Evolutionary conservation across 2,797 vertebrate genomes (phyloP), one percentile per base, ranked within the genome.

Genomic region (Semaprochilodus insignis): DNA sequence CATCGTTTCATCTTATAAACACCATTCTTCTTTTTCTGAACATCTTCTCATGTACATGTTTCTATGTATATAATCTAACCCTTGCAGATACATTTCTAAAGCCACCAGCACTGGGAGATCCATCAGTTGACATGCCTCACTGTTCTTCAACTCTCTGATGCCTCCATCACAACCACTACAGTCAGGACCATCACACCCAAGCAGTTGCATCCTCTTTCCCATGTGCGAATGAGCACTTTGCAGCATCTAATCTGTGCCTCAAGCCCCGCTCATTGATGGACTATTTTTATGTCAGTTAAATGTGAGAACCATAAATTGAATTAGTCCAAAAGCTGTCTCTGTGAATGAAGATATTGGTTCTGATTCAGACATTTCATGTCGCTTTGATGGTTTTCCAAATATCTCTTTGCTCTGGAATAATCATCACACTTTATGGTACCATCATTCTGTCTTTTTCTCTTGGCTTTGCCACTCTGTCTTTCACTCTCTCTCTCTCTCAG

Each of bases 321-420:
- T 69, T 62, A 70, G 72, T 80, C 60, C 71, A 72, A 83, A 67
- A 25, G 62, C 54, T 65, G 77, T 69, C 82, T 69, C 19, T 44
- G 62, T 75, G 63, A 83, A 83, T 83, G 54, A 75, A 75, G 71
- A 80, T 70, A 62, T 83, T 75, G 65, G 25, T 27, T 60, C 48
- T 19, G 71, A 80, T 80, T 80, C 76, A 80, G 54, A 51, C 69
- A 71, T 71, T 71, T 79, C 55, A 71, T 79, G 54, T 72, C 55
- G n/a, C 78, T 75, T 82, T 85, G 72, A 83, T 31, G 80, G 5
- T 66, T 31, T 71, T 85, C 77, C 81, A 85, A 80, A 83, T 82
- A 80, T 62, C 73, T 72, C 11, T 59, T 48, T 70, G 65, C 80
- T 82, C 66, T 80, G n/a, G 80, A 85, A 78, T 85, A 80, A 82